Percentiles rank a stretch among this genome's conserved stretches.
Evolutionary conservation across 1,140 invertebrate genomes (phyloP).

Genomic region (Nixonia krombeini): DNA sequence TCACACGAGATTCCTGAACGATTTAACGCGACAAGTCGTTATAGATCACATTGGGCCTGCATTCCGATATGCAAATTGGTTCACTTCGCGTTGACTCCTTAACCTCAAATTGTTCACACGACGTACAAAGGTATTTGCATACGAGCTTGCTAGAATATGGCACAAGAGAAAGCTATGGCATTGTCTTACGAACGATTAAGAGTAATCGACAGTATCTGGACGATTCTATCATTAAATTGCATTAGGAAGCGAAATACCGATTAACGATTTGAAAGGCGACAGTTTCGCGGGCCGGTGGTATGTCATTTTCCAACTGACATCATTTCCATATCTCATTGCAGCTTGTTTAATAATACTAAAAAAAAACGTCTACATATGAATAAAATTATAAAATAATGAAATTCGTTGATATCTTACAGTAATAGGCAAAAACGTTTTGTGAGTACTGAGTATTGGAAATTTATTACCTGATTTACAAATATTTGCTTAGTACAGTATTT

Average conservation of each 20-base stretch:
- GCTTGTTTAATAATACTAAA: not conserved
- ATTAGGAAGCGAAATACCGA: not conserved
- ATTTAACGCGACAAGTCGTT: not conserved
- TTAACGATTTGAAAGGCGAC: too few species aligned
- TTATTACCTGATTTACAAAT: too few species aligned
- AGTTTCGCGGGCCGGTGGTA: too few species aligned
- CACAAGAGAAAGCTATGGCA: not conserved
- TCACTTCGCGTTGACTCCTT: not conserved
- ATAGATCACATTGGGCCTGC: not conserved
- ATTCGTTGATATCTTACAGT: too few species aligned
- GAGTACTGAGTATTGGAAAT: too few species aligned
- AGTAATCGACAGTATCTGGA: conserved; percentile 1
- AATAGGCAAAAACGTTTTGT: too few species aligned
- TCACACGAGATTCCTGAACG: not conserved
- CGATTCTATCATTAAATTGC: not conserved
- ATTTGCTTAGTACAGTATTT: too few species aligned
- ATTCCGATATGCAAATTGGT: not conserved
- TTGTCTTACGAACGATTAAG: not conserved
- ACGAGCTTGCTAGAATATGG: not conserved
- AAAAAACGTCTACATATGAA: not conserved
- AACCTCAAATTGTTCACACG: not conserved
- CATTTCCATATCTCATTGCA: too few species aligned
- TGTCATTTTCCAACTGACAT: too few species aligned
- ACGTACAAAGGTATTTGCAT: not conserved
- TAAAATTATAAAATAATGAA: not conserved